These are phyloP conservation scores for Lordiphosa andalusiaca DNA, from an alignment of 2,888 invertebrate genomes.

Conservation along the genomic window DNA sequence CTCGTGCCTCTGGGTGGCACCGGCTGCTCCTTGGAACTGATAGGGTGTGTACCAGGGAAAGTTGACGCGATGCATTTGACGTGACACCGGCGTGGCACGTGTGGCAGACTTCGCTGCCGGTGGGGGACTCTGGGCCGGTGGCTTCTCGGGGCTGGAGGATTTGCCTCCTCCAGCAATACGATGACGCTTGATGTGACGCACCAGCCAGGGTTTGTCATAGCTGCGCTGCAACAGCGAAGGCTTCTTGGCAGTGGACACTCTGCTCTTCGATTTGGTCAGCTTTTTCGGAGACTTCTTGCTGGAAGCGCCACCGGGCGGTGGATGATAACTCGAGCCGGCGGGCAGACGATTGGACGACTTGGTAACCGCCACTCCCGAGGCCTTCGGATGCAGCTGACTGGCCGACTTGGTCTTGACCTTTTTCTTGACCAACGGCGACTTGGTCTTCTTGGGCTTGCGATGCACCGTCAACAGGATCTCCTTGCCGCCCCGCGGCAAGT, in stretches of 20 bases:
- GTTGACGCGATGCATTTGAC: slow-evolving; percentile 6
- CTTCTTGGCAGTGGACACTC: background rate
- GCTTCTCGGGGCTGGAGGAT: background rate
- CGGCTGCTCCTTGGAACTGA: slow-evolving; percentile 22
- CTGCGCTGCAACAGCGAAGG: background rate
- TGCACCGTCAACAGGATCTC: slow-evolving; percentile 20
- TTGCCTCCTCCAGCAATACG: background rate
- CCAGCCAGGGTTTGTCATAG: slow-evolving; percentile 31
- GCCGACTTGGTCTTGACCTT: background rate
- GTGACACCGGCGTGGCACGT: background rate
- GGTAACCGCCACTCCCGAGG: background rate
- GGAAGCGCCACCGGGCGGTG: background rate
- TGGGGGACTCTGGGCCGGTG: background rate
- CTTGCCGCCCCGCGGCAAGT: slow-evolving; percentile 8
- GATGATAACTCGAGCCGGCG: slow-evolving; percentile 3
- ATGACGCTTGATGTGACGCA: slow-evolving; percentile 1
- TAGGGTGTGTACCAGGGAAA: slow-evolving; percentile 22
- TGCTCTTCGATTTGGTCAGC: background rate
- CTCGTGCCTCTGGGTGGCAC: slow-evolving; percentile 5
- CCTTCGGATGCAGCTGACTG: no score
- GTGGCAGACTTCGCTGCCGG: background rate
- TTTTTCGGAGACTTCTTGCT: background rate
- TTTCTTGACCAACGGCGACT: background rate
- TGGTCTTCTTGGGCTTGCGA: background rate
- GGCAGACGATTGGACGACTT: background rate